Evolutionary conservation across 2,113 vertebrate species (phyloP).

Genomic region (Periophthalmus modestus): DNA sequence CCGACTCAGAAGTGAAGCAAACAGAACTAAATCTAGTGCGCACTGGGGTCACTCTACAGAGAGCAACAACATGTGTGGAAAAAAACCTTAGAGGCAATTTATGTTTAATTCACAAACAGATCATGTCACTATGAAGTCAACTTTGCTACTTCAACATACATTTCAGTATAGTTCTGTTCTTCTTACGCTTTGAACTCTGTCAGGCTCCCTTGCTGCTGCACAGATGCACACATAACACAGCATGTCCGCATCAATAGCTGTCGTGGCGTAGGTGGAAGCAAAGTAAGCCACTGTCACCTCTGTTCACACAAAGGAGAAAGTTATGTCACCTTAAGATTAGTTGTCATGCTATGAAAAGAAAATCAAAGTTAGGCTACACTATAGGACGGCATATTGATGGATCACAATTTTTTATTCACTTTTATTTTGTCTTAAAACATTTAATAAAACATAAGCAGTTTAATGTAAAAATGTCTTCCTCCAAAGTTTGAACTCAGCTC

Average conservation of each 20-base stretch:
- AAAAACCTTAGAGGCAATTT: no score
- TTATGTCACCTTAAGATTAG: constrained; percentile 25
- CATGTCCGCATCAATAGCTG: constrained; percentile 17
- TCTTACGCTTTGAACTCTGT: constrained; percentile 3
- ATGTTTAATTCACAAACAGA: no score
- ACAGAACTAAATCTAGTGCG: no score
- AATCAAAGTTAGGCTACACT: neutral
- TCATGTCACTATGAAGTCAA: no score
- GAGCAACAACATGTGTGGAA: no score
- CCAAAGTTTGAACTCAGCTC: no score
- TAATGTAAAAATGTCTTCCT: no score
- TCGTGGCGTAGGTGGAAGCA: constrained; percentile 17
- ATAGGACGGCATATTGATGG: neutral
- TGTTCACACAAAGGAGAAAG: constrained; percentile 19
- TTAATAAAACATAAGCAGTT: no score
- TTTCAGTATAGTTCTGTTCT: neutral
- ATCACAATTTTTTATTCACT: neutral
- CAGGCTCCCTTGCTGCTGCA: neutral
- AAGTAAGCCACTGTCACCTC: constrained; percentile 19
- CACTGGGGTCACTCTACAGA: no score
- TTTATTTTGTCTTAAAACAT: no score
- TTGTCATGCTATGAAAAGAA: constrained; percentile 1
- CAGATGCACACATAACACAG: constrained; percentile 4
- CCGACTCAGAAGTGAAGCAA: no score
- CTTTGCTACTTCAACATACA: neutral